Evolutionary conservation across 2,797 vertebrate species (phyloP), one percentile per base, ranked within the genome.

Genomic region (Petrocephalus sullivani): DNA sequence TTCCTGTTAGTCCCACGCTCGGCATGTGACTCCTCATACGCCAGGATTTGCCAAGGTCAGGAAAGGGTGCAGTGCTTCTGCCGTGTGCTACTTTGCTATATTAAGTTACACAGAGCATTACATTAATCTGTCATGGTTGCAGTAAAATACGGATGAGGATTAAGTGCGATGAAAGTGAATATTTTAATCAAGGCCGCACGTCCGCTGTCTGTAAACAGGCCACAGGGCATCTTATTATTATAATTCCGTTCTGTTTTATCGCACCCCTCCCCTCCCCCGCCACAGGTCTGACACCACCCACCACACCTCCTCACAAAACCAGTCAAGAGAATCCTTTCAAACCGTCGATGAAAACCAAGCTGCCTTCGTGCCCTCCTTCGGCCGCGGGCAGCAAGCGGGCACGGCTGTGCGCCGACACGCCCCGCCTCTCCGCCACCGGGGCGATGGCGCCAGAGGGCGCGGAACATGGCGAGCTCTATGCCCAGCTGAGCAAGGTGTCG

Each of bases 251-350:
- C 1, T 89, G 88, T 86, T 94, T 92, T 90, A 90, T 88, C 89
- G 88, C 16, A 57, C 67, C 71, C 51, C 1, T 89, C 87, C 78
- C 94, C 60, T 7, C 58, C 58, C 12, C 46, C 46, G 5, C 49
- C 64, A 71, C 71, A 99, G 98, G 98, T 97, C 97, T 99, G 96
- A 99, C 98, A 97, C 98, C 98, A 96, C 98, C 98, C 94, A 99
- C 98, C 60, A 99, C 98, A 96, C 98, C 98, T 97, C 98, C 98
- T 97, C 98, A 99, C 95, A 99, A 99, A 97, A 95, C 97, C 96
- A 98, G 97, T 96, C 98, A 98, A 96, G 98, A 99, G 96, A 98
- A 97, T 95, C 97, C 97, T 96, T 99, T 99, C 92, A 97, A 98
- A 97, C 96, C 97, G 97, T 98, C 97, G 95, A 96, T 98, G 93